Base-by-base conservation (phyloP, 2,888 invertebrate genomes). In the Drosophila setosimentum region DNA sequence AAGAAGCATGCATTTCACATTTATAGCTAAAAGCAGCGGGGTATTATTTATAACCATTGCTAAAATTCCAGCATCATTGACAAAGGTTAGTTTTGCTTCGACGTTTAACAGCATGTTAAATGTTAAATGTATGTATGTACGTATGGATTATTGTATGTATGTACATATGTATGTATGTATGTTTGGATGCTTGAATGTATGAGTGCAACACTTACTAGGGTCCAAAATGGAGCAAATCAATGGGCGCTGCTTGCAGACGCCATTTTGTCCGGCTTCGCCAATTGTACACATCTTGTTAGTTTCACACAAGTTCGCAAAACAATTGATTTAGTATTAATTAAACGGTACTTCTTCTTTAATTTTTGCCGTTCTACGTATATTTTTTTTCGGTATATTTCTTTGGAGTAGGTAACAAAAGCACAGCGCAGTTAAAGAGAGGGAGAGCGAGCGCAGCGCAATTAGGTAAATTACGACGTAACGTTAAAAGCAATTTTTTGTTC, bases 221-320 rank as follows among this genome's bases (percentile, higher is more conserved):
- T 92, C 92, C 83, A 93, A 88, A 75, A 93, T 83, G 78, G 92
- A 92, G 84, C 93, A 93, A 81, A 93, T 89, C 60, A 93, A 87
- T 77, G 93, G 92, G 63, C 91, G 92, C 88, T 89, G 90, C 82
- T 92, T 93, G 82, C 82, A 87, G 84, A 92, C 91, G 83, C 93
- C 93, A 80, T 93, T 93, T 86, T 92, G 92, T 81, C 89, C 91
- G 60, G 81, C 75, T 83, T 92, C 92, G 76, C 87, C 92, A 73
- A 81, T 76, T 62, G 82, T 71, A 59, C 88, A 77, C 87, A 83
- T 74, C 68, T 59, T 73, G 37, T 59, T 45, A 45, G 60, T 76
- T 78, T 45, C 42, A 51, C 67, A 79, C 76, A 54, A 32, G 45
- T 64, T 62, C 35, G 21, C 33, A 35, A 62, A 57, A 30, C 63